Percentiles rank a stretch among this genome's conserved stretches.
These are phyloP conservation scores for Folsomia candida DNA, from an alignment of 2,888 invertebrate species.

Conservation along the genomic window DNA sequence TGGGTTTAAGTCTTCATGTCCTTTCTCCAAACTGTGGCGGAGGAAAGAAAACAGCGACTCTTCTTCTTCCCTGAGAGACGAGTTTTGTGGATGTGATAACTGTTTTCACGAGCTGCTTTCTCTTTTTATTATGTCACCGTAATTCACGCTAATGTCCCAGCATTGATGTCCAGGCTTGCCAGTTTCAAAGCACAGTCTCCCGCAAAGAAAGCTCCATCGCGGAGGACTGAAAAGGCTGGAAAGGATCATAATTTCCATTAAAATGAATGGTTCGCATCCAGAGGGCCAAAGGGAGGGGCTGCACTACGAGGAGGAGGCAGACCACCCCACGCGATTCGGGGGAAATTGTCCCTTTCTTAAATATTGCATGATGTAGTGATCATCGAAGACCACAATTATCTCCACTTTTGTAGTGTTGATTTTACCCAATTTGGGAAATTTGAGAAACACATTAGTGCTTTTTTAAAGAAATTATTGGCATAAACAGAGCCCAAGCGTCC, in stretches of 20 bases:
- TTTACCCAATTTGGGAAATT: background rate
- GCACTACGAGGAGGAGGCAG: no score
- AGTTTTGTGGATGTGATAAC: slow-evolving; percentile 6
- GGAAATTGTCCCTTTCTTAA: no score
- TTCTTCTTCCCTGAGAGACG: background rate
- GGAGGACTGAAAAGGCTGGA: slow-evolving; percentile 14
- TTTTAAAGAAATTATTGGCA: background rate
- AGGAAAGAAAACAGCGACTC: background rate
- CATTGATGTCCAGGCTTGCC: slow-evolving; percentile 31
- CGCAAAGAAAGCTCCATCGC: slow-evolving; percentile 34
- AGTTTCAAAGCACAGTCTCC: slow-evolving; percentile 2
- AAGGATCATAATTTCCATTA: slow-evolving; percentile 45
- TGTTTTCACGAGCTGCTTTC: slow-evolving; percentile 33
- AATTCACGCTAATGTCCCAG: slow-evolving; percentile 40
- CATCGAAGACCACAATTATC: background rate
- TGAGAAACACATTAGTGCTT: background rate
- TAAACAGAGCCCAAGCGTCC: background rate
- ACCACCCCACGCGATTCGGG: no score
- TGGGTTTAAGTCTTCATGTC: background rate
- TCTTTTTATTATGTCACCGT: slow-evolving; percentile 44
- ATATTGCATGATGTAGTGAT: background rate
- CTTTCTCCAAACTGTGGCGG: background rate
- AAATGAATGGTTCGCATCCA: slow-evolving; percentile 31
- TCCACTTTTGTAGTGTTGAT: no score
- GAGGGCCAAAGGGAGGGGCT: background rate